Conservation (phyloP, 1,140 invertebrate genomes). For the Augochlora pura region DNA sequence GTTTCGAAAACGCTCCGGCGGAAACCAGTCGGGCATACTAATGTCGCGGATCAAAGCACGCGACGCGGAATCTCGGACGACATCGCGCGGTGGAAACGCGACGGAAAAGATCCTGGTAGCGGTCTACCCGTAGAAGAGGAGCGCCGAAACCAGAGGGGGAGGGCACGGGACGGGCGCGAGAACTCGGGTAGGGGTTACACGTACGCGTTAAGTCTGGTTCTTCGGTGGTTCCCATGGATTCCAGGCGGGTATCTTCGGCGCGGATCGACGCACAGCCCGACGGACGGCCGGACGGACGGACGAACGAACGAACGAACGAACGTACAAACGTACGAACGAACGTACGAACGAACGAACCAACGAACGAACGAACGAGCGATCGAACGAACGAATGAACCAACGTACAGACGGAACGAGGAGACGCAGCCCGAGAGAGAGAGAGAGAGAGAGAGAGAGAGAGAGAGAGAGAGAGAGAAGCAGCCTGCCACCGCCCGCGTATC, state of each 20-base stretch:
- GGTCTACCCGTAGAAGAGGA: not conserved
- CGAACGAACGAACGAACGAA: too few relatives aligned
- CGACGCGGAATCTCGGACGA: conserved; percentile 11
- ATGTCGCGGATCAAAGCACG: conserved; percentile 48
- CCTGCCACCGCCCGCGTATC: conserved; percentile 78
- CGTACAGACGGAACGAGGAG: conserved; percentile 41
- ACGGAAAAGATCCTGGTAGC: conserved; percentile 4
- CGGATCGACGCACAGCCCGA: conserved; percentile 78
- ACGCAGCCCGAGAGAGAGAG: conserved; percentile 58
- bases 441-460: too few relatives aligned
- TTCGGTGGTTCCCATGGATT: conserved; percentile 80
- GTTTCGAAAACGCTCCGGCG: conserved; percentile 41
- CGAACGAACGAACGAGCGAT: conserved; percentile 65
- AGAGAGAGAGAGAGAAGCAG: conserved; percentile 67
- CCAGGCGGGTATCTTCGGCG: conserved; percentile 78
- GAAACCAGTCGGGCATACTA: conserved; percentile 43
- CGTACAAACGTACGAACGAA: conserved; percentile 77
- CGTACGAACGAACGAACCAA: conserved; percentile 42
- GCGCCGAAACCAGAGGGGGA: not conserved
- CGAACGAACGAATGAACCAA: conserved; percentile 66
- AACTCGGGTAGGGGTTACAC: conserved; percentile 70
- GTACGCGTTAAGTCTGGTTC: conserved; percentile 75
- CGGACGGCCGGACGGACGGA: conserved; percentile 49
- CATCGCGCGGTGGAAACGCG: conserved; percentile 1
- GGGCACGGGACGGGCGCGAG: conserved; percentile 8